Percentiles rank a stretch among this genome's conserved stretches.
These are phyloP conservation scores for Diloba caeruleocephala DNA, from an alignment of 2,888 invertebrate species.

Conservation along the genomic window DNA sequence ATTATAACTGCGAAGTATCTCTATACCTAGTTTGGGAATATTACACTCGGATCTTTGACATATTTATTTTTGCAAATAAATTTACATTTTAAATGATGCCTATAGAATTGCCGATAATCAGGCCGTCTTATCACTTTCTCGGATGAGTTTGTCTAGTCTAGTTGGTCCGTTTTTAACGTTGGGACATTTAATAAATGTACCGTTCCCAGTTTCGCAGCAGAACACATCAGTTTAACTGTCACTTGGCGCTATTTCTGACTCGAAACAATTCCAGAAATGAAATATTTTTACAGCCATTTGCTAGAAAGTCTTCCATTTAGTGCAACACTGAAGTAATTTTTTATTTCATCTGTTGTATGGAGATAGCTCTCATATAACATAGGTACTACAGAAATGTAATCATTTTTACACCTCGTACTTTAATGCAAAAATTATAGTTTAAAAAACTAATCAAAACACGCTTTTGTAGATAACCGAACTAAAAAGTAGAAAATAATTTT, in stretches of 20 bases:
- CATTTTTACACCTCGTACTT: conserved; percentile 15
- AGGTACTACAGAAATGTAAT: conserved; percentile 26
- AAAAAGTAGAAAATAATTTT: too few relatives aligned
- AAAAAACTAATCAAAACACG: too few relatives aligned
- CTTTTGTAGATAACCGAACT: too few relatives aligned
- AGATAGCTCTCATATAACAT: conserved; percentile 24
- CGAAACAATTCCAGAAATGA: conserved; percentile 84
- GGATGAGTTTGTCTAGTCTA: conserved; percentile 54
- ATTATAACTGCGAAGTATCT: too few relatives aligned
- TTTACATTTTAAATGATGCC: too few relatives aligned
- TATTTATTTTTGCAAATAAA: too few relatives aligned
- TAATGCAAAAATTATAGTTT: too few relatives aligned
- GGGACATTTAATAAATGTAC: conserved; percentile 81
- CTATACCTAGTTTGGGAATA: too few relatives aligned
- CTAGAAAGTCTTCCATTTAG: conserved; percentile 79
- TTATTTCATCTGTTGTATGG: conserved; percentile 66
- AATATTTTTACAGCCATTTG: conserved; percentile 86
- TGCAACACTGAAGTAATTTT: conserved; percentile 72
- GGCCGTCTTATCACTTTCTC: conserved; percentile 19
- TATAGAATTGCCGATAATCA: conserved; percentile 12
- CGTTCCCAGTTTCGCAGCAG: conserved; percentile 69
- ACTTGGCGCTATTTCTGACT: conserved; percentile 82
- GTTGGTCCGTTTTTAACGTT: conserved; percentile 59
- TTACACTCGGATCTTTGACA: too few relatives aligned
- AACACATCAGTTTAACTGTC: conserved; percentile 83